Evolutionary conservation across 2,888 invertebrate genomes (phyloP), one percentile per base, ranked within the genome.

Genomic region (Tetanocera ferruginea): DNA sequence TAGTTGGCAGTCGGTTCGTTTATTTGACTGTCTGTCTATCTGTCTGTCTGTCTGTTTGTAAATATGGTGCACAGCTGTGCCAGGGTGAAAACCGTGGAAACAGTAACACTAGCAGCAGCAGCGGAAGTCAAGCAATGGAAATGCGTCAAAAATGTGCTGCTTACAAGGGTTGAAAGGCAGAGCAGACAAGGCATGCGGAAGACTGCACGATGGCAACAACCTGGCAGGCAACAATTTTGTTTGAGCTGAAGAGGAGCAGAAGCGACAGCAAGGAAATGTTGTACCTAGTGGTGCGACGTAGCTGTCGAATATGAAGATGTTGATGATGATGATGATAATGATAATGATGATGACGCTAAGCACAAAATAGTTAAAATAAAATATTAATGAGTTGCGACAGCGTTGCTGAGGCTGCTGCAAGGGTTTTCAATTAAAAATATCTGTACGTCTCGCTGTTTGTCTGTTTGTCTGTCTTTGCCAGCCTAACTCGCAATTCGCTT

Each of bases 341-440:
- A 25, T 62, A 25, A 17, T 62, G 62, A 66, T 37, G 19, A 55
- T 55, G 43, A 43, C 43, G 34, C 9, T 37, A 31, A 37, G 64
- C n/a, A 34, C 34, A n/a, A 34, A 66, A 66, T 66, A 34, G 37
- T 66, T 31, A 34, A 17, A 71, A 14, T 71, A 11, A 55, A 71
- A 34, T 71, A 34, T 71, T 55, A 71, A 71, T 19, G 71, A 71
- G 55, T 52, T 71, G 71, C 52, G 52, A 52, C 52, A 6, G 55
- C 34, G 23, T 23, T 67, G 8, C 43, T 5, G 11, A 43, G 43
- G 43, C 43, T 43, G 43, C 43, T 43, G 43, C 43, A 43, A 43
- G 6, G 43, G 43, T 43, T 43, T 43, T 43, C 14, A 43, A 43
- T 43, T 43, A 43, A 43, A 43, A 43, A 43, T 43, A 11, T 43